These are phyloP conservation scores for Pangasius mekongensis DNA, from an alignment of 2,797 vertebrate genomes.

Conservation along the genomic window DNA sequence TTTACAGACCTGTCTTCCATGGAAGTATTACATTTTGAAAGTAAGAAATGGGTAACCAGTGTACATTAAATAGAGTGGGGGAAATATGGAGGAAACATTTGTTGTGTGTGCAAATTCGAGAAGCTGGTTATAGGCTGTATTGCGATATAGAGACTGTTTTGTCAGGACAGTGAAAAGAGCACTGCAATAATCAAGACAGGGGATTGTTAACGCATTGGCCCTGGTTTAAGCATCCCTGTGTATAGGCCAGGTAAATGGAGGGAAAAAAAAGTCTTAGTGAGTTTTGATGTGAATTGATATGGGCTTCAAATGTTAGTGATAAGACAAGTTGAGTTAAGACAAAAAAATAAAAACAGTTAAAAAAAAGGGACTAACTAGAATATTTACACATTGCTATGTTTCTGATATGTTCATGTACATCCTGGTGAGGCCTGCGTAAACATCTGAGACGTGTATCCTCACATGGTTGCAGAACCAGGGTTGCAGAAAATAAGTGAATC, in stretches of 20 bases:
- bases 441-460: background rate
- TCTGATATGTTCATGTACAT: background rate
- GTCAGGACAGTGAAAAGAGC: background rate
- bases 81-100: background rate
- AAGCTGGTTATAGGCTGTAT: background rate
- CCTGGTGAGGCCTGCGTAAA: background rate
- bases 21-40: background rate
- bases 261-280: background rate
- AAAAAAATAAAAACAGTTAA: background rate
- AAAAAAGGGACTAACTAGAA: background rate
- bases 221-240: background rate
- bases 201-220: background rate
- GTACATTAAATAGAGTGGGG: background rate
- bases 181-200: background rate
- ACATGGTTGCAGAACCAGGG: background rate
- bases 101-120: background rate
- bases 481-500: background rate
- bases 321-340: background rate
- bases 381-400: background rate
- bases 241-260: background rate
- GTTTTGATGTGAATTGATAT: background rate
- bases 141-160: background rate
- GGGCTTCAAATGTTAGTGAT: background rate
- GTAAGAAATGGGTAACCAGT: background rate
- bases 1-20: background rate